Base-by-base conservation (phyloP, 1,140 invertebrate genomes). In the Diorhabda sublineata region DNA sequence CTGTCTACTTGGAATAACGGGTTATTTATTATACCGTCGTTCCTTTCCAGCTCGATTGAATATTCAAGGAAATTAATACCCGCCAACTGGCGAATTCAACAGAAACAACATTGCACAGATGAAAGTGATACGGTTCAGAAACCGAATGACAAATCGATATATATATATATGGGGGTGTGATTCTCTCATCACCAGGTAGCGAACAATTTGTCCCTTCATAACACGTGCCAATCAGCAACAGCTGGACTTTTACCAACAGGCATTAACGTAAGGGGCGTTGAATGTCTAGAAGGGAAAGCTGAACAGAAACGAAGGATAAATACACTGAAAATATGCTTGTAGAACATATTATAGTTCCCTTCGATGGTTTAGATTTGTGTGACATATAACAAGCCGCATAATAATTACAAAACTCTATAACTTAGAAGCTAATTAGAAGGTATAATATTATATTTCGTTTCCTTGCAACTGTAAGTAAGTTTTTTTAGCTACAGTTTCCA, bases 161-260 rank as follows among this genome's bases (percentile, higher is more conserved):
- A 26, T 62, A 62, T 52, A 52, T 26, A 26, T 62, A 62, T 44
- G 61, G 61, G 61, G 44, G 61, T 62, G 61, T 62, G 61, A 62
- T 62, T 44, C 8, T 11, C 42, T 45, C 11, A 62, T 42, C 26
- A 9, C 61, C 61, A 62, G 61, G 61, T 62, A 62, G 61, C 9
- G 61, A 62, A 9, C 61, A 62, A 62, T 62, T 62, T 62, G 61
- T 62, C 44, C 61, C 43, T 26, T 44, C 44, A 44, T 44, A 62
- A 47, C 61, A 62, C 61, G 61, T 62, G 61, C 61, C 61, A 44
- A 62, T 42, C 42, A 44, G 42, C 61, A 44, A 42, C 61, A 62
- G 61, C 61, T 62, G 61, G 42, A 62, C 44, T 62, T 62, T 43
- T 61, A n/a, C 42, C 42, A 11, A 8, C 61, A 42, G 42, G 8